Evolutionary conservation across 2,113 vertebrate species (phyloP), one percentile per base, ranked within the genome.

Genomic region (Toxotes chatareus): DNA sequence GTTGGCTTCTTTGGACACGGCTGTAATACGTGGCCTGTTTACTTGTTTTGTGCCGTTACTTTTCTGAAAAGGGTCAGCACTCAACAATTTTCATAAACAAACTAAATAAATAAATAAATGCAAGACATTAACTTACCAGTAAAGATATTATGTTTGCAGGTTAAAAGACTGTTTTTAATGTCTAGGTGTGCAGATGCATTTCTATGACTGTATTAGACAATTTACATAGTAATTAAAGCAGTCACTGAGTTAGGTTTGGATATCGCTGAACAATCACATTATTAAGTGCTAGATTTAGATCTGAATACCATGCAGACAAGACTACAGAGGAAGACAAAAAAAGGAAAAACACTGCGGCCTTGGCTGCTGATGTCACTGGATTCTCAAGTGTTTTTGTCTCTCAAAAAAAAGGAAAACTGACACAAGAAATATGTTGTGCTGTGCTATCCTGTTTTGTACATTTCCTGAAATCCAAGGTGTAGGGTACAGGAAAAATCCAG

Each of bases 381-480:
- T 68, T 80, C 73, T 82, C 82, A 86, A 89, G 74, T 79, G 85
- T 63, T 76, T 81, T 57, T 64, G 16, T 74, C 61, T 55, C 60
- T 51, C 21, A 57, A 57, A 73, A 83, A 61, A 47, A 71, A 67
- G 76, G 42, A 88, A 87, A 88, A 87, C 59, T 80, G 72, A 79
- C 87, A 81, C 14, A 86, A 91, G 82, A 91, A 91, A 91, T 87
- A 89, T 81, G 83, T 91, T 87, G 79, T 80, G 82, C 74, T 79
- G 74, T 44, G 73, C 80, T 91, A 86, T 93, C 89, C 93, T 93
- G 93, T 92, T 94, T 92, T 90, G 90, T 86, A 91, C 89, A 93
- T 94, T 92, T 94, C 87, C 92, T 93, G 90, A 89, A 87, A 86
- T 77, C 84, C 86, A 92, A 93, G 87, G 91, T 92, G 89, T 82